A percentile compares a stretch with the other conserved stretches of the same genome.
Conservation (phyloP, 2,113 vertebrate genomes). For the Caracal caracal region DNA sequence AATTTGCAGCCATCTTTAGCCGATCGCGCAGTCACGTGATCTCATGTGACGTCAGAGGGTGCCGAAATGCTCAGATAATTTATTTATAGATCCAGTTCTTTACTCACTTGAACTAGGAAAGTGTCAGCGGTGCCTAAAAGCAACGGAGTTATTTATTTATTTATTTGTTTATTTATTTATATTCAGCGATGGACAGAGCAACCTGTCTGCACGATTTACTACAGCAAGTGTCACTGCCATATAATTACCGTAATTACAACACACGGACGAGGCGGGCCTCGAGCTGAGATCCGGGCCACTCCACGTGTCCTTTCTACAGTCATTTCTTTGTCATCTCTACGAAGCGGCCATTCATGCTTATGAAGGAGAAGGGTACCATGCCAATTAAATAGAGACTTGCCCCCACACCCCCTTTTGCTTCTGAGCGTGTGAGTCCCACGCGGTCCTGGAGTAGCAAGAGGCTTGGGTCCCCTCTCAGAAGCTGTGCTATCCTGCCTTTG, state of each 20-base stretch:
- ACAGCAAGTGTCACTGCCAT: background rate
- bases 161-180: no score
- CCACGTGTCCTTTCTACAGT: background rate
- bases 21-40: background rate
- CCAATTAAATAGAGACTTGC: rapidly evolving
- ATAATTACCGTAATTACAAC: rapidly evolving
- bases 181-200: background rate
- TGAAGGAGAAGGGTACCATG: background rate
- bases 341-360: background rate
- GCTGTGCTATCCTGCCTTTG: background rate
- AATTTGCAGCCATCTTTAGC: background rate
- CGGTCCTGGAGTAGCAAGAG: background rate
- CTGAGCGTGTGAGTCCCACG: no score
- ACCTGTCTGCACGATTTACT: rapidly evolving
- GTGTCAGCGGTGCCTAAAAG: background rate
- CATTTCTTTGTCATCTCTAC: background rate
- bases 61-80: background rate
- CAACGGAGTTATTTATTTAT: background rate
- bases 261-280: background rate
- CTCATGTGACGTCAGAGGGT: background rate
- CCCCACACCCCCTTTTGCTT: background rate
- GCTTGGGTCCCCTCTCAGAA: background rate
- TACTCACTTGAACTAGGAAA: slow-evolving; percentile 27
- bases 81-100: slow-evolving; percentile 20
- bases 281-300: background rate